These are phyloP conservation scores for Itoplectis maculator DNA, from an alignment of 2,888 invertebrate species.

Conservation along the genomic window DNA sequence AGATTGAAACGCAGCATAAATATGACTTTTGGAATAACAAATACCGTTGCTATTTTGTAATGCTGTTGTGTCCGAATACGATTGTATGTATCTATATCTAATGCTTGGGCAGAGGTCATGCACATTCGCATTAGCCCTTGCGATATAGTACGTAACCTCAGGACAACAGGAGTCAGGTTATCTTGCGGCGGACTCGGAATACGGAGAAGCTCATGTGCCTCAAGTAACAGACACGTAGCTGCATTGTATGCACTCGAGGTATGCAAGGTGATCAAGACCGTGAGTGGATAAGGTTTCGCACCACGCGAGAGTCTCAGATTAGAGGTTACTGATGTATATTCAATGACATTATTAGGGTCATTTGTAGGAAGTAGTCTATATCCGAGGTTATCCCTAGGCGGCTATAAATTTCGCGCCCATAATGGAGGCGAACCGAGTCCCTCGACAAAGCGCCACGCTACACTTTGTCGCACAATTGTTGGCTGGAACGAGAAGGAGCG, in stretches of 20 bases:
- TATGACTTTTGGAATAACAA: too few relatives aligned
- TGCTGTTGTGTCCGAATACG: too few relatives aligned
- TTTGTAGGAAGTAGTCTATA: slow-evolving; percentile 77
- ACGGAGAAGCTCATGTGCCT: background rate
- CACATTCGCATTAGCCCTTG: too few relatives aligned
- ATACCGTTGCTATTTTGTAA: too few relatives aligned
- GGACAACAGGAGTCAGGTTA: background rate
- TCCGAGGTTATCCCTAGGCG: slow-evolving; percentile 79
- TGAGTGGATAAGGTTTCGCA: slow-evolving; percentile 31
- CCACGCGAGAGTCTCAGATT: slow-evolving; percentile 74
- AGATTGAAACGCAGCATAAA: too few relatives aligned
- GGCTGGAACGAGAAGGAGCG: too few relatives aligned
- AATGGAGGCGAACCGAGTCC: slow-evolving; percentile 56
- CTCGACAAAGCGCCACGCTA: too few relatives aligned
- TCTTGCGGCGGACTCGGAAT: background rate
- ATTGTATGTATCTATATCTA: too few relatives aligned
- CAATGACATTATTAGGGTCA: slow-evolving; percentile 82
- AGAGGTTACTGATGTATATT: slow-evolving; percentile 81
- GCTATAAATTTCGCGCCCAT: slow-evolving; percentile 80
- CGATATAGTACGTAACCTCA: too few relatives aligned
- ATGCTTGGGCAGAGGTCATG: too few relatives aligned
- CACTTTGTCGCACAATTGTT: too few relatives aligned
- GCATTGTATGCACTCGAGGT: background rate
- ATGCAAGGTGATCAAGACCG: slow-evolving; percentile 20
- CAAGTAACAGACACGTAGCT: slow-evolving; percentile 2